Percentiles rank a stretch among this genome's conserved stretches.
phyloP scores from a whole-genome alignment of 2,797 vertebrate genomes.

The Sebastes oblongus region DNA sequence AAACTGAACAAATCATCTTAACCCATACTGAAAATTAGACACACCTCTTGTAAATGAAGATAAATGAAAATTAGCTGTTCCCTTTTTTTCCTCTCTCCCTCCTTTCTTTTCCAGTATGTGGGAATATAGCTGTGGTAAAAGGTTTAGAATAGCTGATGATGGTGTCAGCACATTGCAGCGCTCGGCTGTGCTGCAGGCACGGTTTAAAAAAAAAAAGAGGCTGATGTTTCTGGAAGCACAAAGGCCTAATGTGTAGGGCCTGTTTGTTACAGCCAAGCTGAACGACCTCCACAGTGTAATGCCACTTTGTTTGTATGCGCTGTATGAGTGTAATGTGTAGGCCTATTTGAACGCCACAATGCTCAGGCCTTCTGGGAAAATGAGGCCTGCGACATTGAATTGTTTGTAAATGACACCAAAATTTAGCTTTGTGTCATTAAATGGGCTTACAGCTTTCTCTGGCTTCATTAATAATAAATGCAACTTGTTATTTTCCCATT shows the following conservation, averaged over 20 bases:
- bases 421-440: not conserved
- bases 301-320: conserved; percentile 47
- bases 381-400: not conserved
- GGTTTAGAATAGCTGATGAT: conserved; percentile 73
- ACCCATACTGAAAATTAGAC: not conserved
- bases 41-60: conserved; percentile 15
- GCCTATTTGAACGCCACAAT: conserved; percentile 10
- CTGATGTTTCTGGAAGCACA: conserved; percentile 77
- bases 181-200: conserved; percentile 73
- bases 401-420: not conserved
- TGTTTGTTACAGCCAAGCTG: conserved; percentile 52
- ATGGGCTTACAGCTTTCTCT: not conserved
- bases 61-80: conserved; percentile 26
- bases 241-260: conserved; percentile 72
- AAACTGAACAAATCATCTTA: not conserved
- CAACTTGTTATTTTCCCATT: not conserved
- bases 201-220: conserved; percentile 62
- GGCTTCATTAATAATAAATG: not conserved
- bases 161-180: conserved; percentile 79
- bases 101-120: conserved; percentile 38
- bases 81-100: not conserved
- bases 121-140: conserved; percentile 58
- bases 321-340: conserved; percentile 20
- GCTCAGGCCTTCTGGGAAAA: not conserved
- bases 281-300: conserved; percentile 50